These are phyloP conservation scores for Spheniscus mendiculus DNA, from an alignment of 2,113 vertebrate species.

Conservation along the genomic window DNA sequence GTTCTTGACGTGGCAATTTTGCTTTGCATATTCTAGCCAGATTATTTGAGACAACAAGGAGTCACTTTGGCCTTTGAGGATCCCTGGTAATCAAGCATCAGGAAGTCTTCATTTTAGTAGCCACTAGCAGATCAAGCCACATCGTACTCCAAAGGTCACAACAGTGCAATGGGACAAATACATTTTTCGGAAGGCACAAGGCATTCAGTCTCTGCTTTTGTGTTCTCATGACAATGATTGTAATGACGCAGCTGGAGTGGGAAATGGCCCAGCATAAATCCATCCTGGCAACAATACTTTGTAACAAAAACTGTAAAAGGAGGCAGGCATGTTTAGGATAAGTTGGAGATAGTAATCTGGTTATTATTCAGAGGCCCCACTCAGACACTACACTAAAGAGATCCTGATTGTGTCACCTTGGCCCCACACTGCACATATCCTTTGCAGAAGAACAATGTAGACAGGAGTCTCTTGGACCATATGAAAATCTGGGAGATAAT, in stretches of 20 bases:
- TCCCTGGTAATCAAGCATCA: constrained; percentile 6
- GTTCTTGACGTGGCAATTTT: background rate
- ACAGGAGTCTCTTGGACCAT: background rate
- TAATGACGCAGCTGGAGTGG: constrained; percentile 65
- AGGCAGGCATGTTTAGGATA: constrained; percentile 63
- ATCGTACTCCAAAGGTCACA: constrained; percentile 1
- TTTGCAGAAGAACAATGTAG: constrained; percentile 48
- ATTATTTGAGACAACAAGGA: background rate
- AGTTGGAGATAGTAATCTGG: constrained; percentile 45
- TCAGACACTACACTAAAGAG: constrained; percentile 30
- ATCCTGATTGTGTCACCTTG: constrained; percentile 53
- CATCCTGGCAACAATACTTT: constrained; percentile 58
- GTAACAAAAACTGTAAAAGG: constrained; percentile 39
- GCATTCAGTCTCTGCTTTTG: constrained; percentile 52
- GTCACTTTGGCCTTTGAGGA: background rate
- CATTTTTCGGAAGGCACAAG: constrained; percentile 15
- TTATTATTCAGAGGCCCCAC: constrained; percentile 35
- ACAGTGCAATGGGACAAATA: constrained; percentile 16
- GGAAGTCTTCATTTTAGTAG: constrained; percentile 4
- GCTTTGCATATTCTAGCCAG: background rate
- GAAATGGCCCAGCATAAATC: constrained; percentile 70
- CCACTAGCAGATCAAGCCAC: background rate
- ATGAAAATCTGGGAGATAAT: background rate
- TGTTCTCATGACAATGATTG: constrained; percentile 65
- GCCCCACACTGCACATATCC: constrained; percentile 11